Conservation (phyloP, 2,113 vertebrate species). For the Nipponia nippon region DNA sequence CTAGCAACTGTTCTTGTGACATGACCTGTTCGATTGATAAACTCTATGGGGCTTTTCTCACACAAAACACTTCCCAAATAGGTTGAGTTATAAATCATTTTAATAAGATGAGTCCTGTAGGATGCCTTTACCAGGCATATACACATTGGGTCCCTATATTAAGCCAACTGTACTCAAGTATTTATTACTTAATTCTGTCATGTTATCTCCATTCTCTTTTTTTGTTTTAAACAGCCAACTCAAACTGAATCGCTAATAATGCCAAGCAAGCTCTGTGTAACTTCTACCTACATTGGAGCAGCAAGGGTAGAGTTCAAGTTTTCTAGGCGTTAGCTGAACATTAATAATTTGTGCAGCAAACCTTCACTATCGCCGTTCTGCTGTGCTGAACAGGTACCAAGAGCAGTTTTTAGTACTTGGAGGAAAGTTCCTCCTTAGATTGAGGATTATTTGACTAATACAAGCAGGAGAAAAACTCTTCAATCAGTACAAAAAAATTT, state of each 20-base stretch:
- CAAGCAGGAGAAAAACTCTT: not conserved
- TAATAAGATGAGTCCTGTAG: not conserved
- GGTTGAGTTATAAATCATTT: not conserved
- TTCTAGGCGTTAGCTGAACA: not conserved
- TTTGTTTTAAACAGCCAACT: not conserved
- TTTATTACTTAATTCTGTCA: not conserved
- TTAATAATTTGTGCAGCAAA: not conserved
- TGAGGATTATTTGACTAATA: not conserved
- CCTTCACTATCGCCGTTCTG: not conserved
- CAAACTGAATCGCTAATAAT: not conserved
- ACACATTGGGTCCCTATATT: not conserved
- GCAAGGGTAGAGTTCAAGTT: not conserved
- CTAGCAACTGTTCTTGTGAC: not conserved
- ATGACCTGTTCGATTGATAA: not conserved
- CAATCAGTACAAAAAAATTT: slow-evolving; percentile 38
- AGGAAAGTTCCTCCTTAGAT: not conserved
- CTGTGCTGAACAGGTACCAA: not conserved
- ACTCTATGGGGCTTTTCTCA: not conserved
- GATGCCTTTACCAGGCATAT: not conserved
- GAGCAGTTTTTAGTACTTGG: not conserved
- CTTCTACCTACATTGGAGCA: not conserved
- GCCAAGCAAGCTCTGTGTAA: not conserved
- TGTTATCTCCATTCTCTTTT: not conserved
- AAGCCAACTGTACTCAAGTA: not conserved
- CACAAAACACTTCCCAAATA: not conserved